Evolutionary conservation across 1,140 invertebrate species (phyloP).

Genomic region (Drosophila subobscura): DNA sequence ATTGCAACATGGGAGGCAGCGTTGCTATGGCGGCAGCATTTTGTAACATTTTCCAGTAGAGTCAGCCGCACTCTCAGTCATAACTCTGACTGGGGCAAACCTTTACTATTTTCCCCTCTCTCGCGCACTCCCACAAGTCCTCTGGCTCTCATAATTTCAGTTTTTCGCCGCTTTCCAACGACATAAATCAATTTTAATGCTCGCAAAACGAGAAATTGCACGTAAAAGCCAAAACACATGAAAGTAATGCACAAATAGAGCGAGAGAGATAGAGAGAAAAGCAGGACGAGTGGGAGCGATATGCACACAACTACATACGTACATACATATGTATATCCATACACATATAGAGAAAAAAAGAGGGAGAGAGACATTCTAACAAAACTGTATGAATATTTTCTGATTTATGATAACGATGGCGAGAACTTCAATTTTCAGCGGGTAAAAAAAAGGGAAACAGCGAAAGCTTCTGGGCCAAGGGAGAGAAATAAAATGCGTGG

Average conservation of each 20-base stretch:
- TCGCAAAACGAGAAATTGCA: slow-evolving; percentile 48
- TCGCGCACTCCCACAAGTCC: background rate
- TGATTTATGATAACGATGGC: slow-evolving; percentile 67
- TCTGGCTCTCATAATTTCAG: slow-evolving; percentile 45
- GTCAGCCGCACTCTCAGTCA: slow-evolving; percentile 37
- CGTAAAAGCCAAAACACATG: slow-evolving; percentile 52
- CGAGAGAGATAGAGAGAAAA: background rate
- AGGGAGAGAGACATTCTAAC: slow-evolving; percentile 4
- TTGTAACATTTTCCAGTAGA: slow-evolving; percentile 54
- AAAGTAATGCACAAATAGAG: slow-evolving; percentile 40
- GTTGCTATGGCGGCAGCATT: slow-evolving; percentile 37
- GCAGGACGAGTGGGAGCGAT: no score
- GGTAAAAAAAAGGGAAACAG: slow-evolving; percentile 2
- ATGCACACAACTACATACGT: no score
- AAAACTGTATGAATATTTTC: slow-evolving; percentile 49
- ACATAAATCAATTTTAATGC: slow-evolving; percentile 75
- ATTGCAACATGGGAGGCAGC: slow-evolving; percentile 58
- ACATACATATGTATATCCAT: no score
- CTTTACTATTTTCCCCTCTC: slow-evolving; percentile 18
- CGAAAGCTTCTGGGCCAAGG: slow-evolving; percentile 9
- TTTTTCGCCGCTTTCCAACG: slow-evolving; percentile 48
- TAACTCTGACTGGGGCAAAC: slow-evolving; percentile 46
- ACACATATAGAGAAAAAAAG: background rate
- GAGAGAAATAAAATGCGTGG: background rate
- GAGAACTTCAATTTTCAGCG: slow-evolving; percentile 47